Evolutionary conservation across 2,797 vertebrate genomes (phyloP).

Genomic region (Microctenopoma lineatum): DNA sequence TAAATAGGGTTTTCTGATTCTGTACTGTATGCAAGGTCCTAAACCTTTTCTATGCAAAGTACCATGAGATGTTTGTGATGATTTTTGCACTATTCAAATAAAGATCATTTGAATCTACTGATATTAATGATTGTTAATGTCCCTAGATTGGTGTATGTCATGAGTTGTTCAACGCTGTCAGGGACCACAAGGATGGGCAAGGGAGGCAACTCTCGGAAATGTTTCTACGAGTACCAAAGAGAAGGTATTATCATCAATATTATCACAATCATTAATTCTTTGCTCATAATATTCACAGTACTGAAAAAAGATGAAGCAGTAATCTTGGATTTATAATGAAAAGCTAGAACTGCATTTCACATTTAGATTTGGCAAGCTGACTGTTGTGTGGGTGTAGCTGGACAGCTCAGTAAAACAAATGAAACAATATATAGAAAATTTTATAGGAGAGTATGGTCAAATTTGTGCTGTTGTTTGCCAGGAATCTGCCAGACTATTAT

Average conservation of each 20-base stretch:
- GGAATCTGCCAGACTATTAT: slow-evolving; percentile 98
- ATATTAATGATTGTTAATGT: neutral
- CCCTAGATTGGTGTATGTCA: slow-evolving; percentile 96
- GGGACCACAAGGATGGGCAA: slow-evolving; percentile 96
- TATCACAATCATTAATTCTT: neutral
- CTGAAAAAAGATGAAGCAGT: neutral
- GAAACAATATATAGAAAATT: neutral
- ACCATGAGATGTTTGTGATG: too few species aligned
- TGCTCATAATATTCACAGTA: neutral
- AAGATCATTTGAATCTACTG: too few species aligned
- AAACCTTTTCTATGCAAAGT: too few species aligned
- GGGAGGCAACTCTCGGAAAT: slow-evolving; percentile 94
- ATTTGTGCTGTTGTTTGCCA: slow-evolving; percentile 57
- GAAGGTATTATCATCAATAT: slow-evolving; percentile 83
- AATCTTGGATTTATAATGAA: too few species aligned
- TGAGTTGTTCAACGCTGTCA: slow-evolving; percentile 95
- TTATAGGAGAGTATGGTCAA: neutral
- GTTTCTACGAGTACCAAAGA: slow-evolving; percentile 95
- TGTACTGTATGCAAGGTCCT: too few species aligned
- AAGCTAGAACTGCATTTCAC: neutral
- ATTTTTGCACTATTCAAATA: too few species aligned
- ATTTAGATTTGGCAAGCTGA: neutral
- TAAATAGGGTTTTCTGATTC: too few species aligned
- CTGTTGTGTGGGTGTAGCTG: neutral
- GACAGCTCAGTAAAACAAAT: neutral